phyloP scores from a whole-genome alignment of 1,140 invertebrate genomes.

The Ladona fulva region DNA sequence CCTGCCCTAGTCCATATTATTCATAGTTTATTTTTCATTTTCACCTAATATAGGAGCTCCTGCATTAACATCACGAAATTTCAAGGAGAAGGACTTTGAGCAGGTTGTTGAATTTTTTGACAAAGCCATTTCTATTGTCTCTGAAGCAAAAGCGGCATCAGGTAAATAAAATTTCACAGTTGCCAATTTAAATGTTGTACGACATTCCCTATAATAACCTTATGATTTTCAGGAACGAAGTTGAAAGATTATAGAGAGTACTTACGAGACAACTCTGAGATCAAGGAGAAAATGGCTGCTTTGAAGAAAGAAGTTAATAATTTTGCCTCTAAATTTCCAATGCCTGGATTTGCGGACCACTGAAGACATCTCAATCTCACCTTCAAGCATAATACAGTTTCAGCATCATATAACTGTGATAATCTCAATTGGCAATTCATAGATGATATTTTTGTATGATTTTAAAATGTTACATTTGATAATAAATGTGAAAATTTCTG shows the following conservation, averaged over 20 bases:
- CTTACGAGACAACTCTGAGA: constrained; percentile 36
- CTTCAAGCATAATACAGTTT: neutral
- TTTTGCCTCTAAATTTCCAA: constrained; percentile 47
- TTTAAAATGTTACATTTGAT: neutral
- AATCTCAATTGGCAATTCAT: neutral
- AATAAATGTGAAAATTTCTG: neutral
- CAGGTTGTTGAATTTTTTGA: constrained; percentile 51
- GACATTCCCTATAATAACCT: neutral
- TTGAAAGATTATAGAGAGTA: constrained; percentile 47
- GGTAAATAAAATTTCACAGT: constrained; percentile 24
- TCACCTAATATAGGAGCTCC: constrained; percentile 41
- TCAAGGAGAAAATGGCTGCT: constrained; percentile 33
- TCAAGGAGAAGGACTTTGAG: constrained; percentile 51
- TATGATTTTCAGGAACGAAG: constrained; percentile 28
- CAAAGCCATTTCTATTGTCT: constrained; percentile 39
- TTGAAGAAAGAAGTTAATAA: constrained; percentile 41
- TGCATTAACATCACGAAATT: constrained; percentile 50
- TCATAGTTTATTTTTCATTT: too few species aligned
- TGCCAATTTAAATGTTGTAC: neutral
- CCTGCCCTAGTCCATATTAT: too few species aligned
- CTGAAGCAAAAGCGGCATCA: constrained; percentile 34
- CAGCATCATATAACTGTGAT: neutral
- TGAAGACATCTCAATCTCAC: constrained; percentile 21
- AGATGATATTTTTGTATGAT: neutral
- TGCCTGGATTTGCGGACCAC: constrained; percentile 45